Evolutionary conservation across 2,797 vertebrate species (phyloP).

Genomic region (Delichon dasypus): DNA sequence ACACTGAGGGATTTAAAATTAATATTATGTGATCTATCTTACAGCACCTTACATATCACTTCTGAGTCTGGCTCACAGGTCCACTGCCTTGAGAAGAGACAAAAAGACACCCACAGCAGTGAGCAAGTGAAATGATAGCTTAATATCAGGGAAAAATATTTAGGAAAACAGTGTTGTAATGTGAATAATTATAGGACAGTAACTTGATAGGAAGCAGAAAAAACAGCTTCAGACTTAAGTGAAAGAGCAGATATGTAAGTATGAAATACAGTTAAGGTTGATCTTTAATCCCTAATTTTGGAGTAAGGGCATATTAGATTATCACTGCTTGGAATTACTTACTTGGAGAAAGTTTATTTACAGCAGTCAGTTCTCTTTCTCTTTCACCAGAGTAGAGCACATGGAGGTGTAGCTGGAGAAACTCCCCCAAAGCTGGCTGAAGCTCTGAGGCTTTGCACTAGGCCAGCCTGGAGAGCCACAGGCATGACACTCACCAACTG

Average conservation of each 20-base stretch:
- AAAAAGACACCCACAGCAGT: neutral
- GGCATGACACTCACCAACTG: accelerated
- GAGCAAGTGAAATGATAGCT: neutral
- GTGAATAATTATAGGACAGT: neutral
- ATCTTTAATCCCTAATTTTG: neutral
- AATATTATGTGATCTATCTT: neutral
- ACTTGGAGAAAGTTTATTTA: neutral
- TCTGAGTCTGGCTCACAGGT: neutral
- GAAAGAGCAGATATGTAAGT: neutral
- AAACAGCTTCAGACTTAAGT: neutral
- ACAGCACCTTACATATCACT: slow-evolving; percentile 18
- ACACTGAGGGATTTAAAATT: neutral
- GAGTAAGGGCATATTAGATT: neutral
- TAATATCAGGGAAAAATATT: slow-evolving; percentile 33
- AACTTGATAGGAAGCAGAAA: slow-evolving; percentile 7
- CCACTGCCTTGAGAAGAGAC: neutral
- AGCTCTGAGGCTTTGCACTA: neutral
- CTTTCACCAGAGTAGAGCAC: accelerated
- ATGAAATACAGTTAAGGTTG: neutral
- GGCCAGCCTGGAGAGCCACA: neutral
- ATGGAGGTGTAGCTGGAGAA: neutral
- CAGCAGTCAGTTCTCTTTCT: neutral
- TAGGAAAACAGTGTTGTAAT: neutral
- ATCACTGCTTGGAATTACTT: neutral
- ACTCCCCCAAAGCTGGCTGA: neutral